Base-by-base conservation (phyloP, 2,113 vertebrate species). In the Zootoca vivipara region DNA sequence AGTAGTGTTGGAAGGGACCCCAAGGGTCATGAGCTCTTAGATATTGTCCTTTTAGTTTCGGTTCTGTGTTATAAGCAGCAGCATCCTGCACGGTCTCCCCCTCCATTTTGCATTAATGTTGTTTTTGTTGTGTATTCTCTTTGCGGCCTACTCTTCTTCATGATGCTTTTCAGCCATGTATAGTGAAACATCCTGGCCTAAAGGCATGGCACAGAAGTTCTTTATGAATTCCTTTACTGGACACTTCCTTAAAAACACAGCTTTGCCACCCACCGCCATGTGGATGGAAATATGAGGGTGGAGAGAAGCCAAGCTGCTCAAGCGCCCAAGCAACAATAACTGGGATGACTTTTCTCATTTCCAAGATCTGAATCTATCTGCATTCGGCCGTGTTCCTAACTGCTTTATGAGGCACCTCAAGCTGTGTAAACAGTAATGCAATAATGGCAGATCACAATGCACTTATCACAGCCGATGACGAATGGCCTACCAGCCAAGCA, bases 401-500 rank as follows among this genome's bases (percentile, higher is more conserved):
- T 87, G 90, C 87, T 93, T 93, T 92, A 81, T 92, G 92, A 92
- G 87, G 74, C 85, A 65, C 89, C 90, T 92, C 89, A 95, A 92
- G 89, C 92, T 93, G 87, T 88, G 90, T 91, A 92, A 94, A 92
- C 85, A 91, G 93, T 89, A 95, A 90, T 85, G 84, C 86, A 92
- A 91, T 94, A 94, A 93, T 13, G 87, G 74, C 85, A 91, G 87
- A 93, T 94, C 85, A 93, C 93, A 92, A 85, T 83, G 90, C 85
- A 82, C 89, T 91, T 81, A 75, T 85, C 91, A 74, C 52, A 93
- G 89, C 85, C 35, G 64, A 56, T 85, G 92, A 95, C 89, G 85
- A 93, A 94, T 78, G 92, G 91, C 85, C 88, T 86, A 83, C 0
- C 8, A 95, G 84, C 90, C 83, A 86, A 91, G 93, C 92, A 91